phyloP scores from a whole-genome alignment of 2,888 invertebrate genomes.

The Ectobius pallidus region DNA sequence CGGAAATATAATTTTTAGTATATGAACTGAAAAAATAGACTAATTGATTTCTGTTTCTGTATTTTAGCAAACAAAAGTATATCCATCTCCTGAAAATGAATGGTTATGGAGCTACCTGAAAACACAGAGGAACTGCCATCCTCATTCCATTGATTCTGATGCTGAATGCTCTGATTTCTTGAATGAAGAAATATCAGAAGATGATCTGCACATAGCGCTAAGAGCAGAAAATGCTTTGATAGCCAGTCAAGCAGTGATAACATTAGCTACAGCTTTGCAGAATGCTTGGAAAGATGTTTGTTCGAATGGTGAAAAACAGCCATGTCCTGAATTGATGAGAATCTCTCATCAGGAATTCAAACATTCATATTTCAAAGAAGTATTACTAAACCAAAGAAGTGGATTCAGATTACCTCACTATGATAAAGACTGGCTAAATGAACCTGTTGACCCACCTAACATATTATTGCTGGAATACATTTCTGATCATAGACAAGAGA shows the following conservation, averaged over 20 bases:
- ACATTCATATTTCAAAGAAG: slow-evolving; percentile 44
- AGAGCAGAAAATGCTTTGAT: slow-evolving; percentile 42
- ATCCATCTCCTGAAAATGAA: slow-evolving; percentile 33
- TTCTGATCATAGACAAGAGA: too few relatives aligned
- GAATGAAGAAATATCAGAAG: neutral
- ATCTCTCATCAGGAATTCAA: slow-evolving; percentile 47
- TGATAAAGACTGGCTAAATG: slow-evolving; percentile 31
- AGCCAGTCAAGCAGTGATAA: slow-evolving; percentile 47
- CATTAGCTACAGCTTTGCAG: slow-evolving; percentile 48
- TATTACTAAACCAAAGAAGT: slow-evolving; percentile 32
- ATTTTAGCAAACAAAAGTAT: slow-evolving; percentile 12
- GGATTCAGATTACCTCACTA: slow-evolving; percentile 18
- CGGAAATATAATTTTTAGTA: too few relatives aligned
- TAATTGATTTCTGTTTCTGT: too few relatives aligned
- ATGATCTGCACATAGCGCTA: slow-evolving; percentile 32
- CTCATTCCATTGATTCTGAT: slow-evolving; percentile 2
- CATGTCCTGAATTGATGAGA: slow-evolving; percentile 45
- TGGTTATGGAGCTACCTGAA: slow-evolving; percentile 39
- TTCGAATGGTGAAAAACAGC: slow-evolving; percentile 40
- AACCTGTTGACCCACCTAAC: neutral
- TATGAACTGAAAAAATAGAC: too few relatives aligned
- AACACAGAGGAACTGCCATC: slow-evolving; percentile 6
- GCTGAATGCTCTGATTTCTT: neutral
- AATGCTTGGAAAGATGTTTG: slow-evolving; percentile 49
- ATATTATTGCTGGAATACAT: slow-evolving; percentile 21